Percentiles rank a stretch among this genome's conserved stretches.
Evolutionary conservation across 64 coral and sea anemone species (phyloP).

Genomic region (Acropora yongei): DNA sequence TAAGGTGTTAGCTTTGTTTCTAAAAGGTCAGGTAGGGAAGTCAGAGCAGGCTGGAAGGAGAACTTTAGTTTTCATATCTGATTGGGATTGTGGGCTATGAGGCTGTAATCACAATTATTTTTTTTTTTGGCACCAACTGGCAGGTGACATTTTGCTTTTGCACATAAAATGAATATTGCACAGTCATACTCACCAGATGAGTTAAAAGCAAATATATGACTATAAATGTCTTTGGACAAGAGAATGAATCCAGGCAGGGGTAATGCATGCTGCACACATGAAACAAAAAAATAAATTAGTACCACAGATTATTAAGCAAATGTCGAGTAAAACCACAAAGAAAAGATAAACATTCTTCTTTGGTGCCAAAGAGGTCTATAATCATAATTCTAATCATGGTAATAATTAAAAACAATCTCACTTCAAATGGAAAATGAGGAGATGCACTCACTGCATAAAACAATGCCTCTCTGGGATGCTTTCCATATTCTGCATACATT

Average conservation of each 20-base stretch:
- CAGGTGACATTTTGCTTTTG: background rate
- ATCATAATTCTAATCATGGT: too few species aligned
- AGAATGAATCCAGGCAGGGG: constrained; percentile 88
- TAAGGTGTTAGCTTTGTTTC: too few species aligned
- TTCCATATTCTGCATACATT: constrained; percentile 85
- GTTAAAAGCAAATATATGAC: constrained; percentile 84
- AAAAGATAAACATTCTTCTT: too few species aligned
- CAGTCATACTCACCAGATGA: constrained; percentile 75
- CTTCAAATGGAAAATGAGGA: background rate
- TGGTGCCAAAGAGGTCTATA: too few species aligned
- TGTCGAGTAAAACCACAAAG: too few species aligned
- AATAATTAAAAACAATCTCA: too few species aligned
- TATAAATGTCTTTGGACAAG: constrained; percentile 76
- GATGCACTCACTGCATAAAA: constrained; percentile 88
- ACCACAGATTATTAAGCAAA: background rate
- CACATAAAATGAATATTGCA: background rate
- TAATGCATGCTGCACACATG: constrained; percentile 70
- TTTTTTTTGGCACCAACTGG: too few species aligned
- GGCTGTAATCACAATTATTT: background rate
- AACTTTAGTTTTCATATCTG: too few species aligned
- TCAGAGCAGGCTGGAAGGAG: too few species aligned
- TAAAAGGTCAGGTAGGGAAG: too few species aligned
- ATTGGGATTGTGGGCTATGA: too few species aligned
- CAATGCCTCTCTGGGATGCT: constrained; percentile 86
- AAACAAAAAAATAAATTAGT: background rate